These are phyloP conservation scores for Oncorhynchus tshawytscha DNA, from an alignment of 2,113 vertebrate genomes.

Conservation along the genomic window DNA sequence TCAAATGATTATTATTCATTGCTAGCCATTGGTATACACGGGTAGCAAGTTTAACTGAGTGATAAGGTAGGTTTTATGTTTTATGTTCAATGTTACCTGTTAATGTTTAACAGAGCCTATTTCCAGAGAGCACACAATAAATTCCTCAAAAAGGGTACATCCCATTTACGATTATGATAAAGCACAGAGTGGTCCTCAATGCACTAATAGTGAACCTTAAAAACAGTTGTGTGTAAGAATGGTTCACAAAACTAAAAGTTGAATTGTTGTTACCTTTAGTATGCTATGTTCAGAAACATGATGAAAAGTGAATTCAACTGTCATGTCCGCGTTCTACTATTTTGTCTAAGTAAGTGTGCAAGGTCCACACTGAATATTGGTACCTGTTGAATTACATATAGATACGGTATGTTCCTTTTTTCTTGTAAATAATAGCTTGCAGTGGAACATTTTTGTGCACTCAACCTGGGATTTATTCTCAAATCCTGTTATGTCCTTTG, in stretches of 20 bases:
- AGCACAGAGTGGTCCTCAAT: conserved; percentile 47
- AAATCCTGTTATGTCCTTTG: conserved; percentile 82
- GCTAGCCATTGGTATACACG: conserved; percentile 37
- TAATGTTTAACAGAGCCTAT: conserved; percentile 56
- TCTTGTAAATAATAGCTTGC: conserved; percentile 78
- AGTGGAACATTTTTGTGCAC: conserved; percentile 81
- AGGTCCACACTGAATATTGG: conserved; percentile 36
- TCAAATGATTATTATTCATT: conserved; percentile 54
- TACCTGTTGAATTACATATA: conserved; percentile 64
- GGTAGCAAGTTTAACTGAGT: conserved; percentile 30
- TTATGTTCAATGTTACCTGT: conserved; percentile 44
- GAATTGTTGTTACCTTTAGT: conserved; percentile 43
- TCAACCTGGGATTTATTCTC: conserved; percentile 81
- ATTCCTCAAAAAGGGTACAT: conserved; percentile 24
- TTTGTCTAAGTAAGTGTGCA: neutral
- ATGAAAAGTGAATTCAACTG: neutral
- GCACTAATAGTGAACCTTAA: conserved; percentile 63
- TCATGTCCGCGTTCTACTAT: neutral
- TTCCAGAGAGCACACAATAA: conserved; percentile 38
- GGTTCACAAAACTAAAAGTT: conserved; percentile 40
- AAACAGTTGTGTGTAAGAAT: conserved; percentile 40
- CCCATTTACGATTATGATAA: conserved; percentile 30
- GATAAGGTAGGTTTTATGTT: conserved; percentile 35
- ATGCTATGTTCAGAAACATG: neutral
- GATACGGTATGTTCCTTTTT: conserved; percentile 63